Percentiles rank a stretch among this genome's conserved stretches.
Evolutionary conservation across 1,140 invertebrate genomes (phyloP).

Genomic region (Doryteuthis pealeii): DNA sequence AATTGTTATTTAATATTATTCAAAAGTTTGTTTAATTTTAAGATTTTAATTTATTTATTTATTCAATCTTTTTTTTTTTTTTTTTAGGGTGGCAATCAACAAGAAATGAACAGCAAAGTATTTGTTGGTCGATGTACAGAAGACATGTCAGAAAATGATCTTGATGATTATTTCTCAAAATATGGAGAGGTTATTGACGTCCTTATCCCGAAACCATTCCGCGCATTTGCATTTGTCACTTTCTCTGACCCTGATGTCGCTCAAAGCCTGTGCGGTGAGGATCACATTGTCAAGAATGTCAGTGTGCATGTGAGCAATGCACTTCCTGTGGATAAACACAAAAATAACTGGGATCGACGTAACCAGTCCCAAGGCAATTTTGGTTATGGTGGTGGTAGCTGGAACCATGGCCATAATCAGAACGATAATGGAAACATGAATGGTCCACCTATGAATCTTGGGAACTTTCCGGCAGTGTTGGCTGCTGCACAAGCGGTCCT

Average conservation of each 20-base stretch:
- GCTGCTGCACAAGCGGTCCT: constrained; percentile 53
- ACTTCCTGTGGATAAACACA: constrained; percentile 59
- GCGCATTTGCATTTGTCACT: constrained; percentile 61
- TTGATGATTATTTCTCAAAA: constrained; percentile 54
- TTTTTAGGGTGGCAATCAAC: not conserved
- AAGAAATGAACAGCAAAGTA: constrained; percentile 42
- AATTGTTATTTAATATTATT: too few relatives aligned
- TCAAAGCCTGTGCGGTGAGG: constrained; percentile 88
- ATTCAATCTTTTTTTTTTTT: not conserved
- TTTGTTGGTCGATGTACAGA: constrained; percentile 58
- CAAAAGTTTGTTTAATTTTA: too few relatives aligned
- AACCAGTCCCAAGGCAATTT: not conserved
- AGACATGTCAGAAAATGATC: constrained; percentile 48
- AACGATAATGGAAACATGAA: not conserved
- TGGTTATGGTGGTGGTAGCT: not conserved
- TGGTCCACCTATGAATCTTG: not conserved
- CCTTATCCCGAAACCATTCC: constrained; percentile 61
- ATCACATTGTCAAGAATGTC: constrained; percentile 92
- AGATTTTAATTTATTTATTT: too few relatives aligned
- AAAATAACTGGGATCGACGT: not conserved
- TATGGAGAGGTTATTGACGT: constrained; percentile 59
- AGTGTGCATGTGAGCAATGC: constrained; percentile 94
- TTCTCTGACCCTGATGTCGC: constrained; percentile 67
- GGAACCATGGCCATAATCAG: not conserved
- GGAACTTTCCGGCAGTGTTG: constrained; percentile 42